Evolutionary conservation across 2,113 vertebrate genomes (phyloP), one percentile per base, ranked within the genome.

Genomic region (Micronisus gabar): DNA sequence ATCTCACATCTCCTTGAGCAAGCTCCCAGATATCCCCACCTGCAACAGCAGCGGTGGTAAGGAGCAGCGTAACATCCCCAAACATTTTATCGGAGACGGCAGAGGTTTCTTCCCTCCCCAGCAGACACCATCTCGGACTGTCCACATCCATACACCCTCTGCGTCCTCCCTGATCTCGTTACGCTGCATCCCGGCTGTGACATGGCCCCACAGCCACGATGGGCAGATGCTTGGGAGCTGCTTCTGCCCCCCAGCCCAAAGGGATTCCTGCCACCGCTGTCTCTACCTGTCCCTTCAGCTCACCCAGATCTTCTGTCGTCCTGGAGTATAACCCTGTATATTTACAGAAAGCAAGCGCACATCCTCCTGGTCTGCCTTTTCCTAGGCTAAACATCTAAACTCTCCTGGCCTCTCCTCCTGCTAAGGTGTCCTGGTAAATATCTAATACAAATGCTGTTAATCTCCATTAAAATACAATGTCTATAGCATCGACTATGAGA

Each of bases 61-160:
- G 30, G 41, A 78, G 30, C 19, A 78, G 16, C 0, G 1, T 9
- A 88, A 16, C 20, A 11, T 30, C 25, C 36, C 48, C 14, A 9
- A 10, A 52, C 5, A 3, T 21, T 21, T 48, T 12, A 25, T 18
- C 3, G 9, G 18, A 4, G 26, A 20, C 0, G 3, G 13, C 18
- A 48, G 22, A 20, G 9, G 23, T 18, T 20, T 29, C 20, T 50
- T 52, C 27, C 32, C 34, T 45, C 23, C 12, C 11, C 18, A 4
- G 43, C 12, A 52, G 41, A 36, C 22, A 15, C 17, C 6, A 1
- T 13, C 48, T 32, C 0, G 1, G 50, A 13, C 63, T 3, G 0
- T 5, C n/a, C 25, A 32, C 30, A 36, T 32, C 65, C 50, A 15
- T 4, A 18, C 48, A 48, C 29, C 15, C 23, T 14, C 16, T 2